Evolutionary conservation across 2,797 vertebrate species (phyloP), one percentile per base, ranked within the genome.

Genomic region (Prunella strophiata): DNA sequence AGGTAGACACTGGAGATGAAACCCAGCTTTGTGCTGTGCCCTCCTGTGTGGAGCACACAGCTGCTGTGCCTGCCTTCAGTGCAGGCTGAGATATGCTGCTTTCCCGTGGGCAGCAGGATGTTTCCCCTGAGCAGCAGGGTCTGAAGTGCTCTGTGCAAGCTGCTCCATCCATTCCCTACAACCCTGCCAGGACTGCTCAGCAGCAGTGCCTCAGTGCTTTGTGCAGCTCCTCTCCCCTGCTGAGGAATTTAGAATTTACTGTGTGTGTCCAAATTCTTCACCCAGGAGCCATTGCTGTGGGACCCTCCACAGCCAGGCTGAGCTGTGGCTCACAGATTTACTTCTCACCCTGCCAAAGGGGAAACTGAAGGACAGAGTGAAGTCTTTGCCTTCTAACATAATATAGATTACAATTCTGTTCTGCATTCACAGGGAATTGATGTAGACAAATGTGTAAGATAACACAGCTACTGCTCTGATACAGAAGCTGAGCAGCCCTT

Each of bases 21-120:
- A 65, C 6, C 11, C 30, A 54, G 63, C 38, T 84, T 48, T 66
- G 59, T 80, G 57, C 21, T n/a, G 6, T 5, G 51, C 12, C 16
- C 36, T 55, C 32, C 10, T 16, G 11, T 6, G 42, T 0, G 2
- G 38, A 61, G 73, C 38, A 19, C 7, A 27, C 4, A 34, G 74
- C 66, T 43, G 11, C 68, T 47, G 59, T 70, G 45, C 51, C n/a
- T 18, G 3, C 55, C 50, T 18, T 29, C 8, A 47, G 2, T 11
- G 57, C 5, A 66, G 21, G 42, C 54, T 15, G 36, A 61, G 13
- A 22, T 1, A 1, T 0, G 1, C 1, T 34, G 26, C 61, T 71
- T 40, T 73, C 29, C 66, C 0, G 2, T 6, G 17, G 20, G 50
- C 61, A 55, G 43, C 54, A n/a, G 36, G 36, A 36, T 36, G 36